These are phyloP conservation scores for Micromesistius poutassou DNA, from an alignment of 2,797 vertebrate species.

Conservation along the genomic window DNA sequence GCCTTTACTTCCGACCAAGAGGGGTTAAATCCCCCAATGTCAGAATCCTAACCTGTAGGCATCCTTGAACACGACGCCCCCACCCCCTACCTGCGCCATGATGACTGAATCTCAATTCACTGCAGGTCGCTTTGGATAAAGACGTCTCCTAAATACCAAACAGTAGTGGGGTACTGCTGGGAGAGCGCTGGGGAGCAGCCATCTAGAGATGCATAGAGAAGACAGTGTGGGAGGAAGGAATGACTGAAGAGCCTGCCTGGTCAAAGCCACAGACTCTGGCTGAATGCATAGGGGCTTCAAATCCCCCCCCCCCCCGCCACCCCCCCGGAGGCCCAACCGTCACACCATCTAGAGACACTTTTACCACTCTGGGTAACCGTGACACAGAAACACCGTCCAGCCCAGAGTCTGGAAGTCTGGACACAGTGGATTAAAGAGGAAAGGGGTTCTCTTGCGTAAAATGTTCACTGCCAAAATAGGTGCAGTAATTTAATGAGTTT, in stretches of 20 bases:
- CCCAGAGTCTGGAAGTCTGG: conserved; percentile 20
- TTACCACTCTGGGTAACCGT: conserved; percentile 20
- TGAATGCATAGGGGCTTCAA: conserved; percentile 53
- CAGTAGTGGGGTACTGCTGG: not conserved
- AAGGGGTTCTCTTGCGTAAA: not conserved
- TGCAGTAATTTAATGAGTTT: conserved; percentile 31
- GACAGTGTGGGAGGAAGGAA: conserved; percentile 54
- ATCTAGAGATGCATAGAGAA: conserved; percentile 36
- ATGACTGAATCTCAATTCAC: not conserved
- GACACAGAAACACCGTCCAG: conserved; percentile 17
- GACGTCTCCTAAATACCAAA: not conserved
- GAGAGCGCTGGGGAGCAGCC: conserved; percentile 14
- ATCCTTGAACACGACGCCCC: not conserved
- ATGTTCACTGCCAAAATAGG: conserved; percentile 19
- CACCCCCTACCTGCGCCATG: not conserved
- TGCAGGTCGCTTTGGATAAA: not conserved
- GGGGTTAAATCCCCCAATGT: not conserved
- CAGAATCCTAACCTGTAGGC: not conserved
- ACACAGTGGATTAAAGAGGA: conserved; percentile 16
- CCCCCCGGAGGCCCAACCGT: conserved; percentile 30
- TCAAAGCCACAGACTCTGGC: conserved; percentile 49
- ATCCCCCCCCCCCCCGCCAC: conserved; percentile 28
- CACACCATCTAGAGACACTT: conserved; percentile 39
- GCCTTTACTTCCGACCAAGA: not conserved
- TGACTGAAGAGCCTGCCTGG: conserved; percentile 43